Evolutionary conservation across 2,888 invertebrate species (phyloP), one percentile per base, ranked within the genome.

Genomic region (Drosophila suboccidentalis): DNA sequence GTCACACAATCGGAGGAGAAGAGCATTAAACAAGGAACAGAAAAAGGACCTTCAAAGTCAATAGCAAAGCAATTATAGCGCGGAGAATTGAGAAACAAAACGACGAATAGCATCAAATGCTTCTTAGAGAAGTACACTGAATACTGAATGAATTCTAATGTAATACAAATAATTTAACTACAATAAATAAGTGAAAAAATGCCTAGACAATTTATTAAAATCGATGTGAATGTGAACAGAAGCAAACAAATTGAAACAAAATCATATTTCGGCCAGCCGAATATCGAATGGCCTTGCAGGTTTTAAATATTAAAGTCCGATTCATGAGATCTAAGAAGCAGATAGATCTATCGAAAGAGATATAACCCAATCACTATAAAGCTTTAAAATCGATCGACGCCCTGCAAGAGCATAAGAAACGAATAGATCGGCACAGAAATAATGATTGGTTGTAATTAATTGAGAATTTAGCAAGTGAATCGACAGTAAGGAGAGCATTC

Each of bases 81-180:
- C 71, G 64, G 54, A 71, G 82, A 83, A 84, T 80, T 84, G 84
- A 80, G 29, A 73, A 70, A 67, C 71, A 67, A 82, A 63, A 87
- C 86, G 90, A 88, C 89, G 86, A 89, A 85, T 85, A 82, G 90
- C 86, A 89, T 89, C 63, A 76, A 89, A 86, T 89, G 90, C 90
- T 84, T 75, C 74, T 76, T 62, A 86, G 71, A 69, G 75, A 80
- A 72, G 70, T 74, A 64, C 47, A 69, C 75, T 77, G 80, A 80
- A 64, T 54, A 69, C 75, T 77, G 80, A 80, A 64, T 54, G 76
- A 75, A 75, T 66, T 82, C 51, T 65, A 88, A 72, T 75, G 75
- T 79, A 70, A 73, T 70, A 65, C 71, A 66, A 74, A 83, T 76
- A 62, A 83, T 66, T 53, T 80, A 88, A 77, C 46, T 66, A 78